Evolutionary conservation across 2,113 vertebrate species (phyloP), one percentile per base, ranked within the genome.

Genomic region (Buteo buteo): DNA sequence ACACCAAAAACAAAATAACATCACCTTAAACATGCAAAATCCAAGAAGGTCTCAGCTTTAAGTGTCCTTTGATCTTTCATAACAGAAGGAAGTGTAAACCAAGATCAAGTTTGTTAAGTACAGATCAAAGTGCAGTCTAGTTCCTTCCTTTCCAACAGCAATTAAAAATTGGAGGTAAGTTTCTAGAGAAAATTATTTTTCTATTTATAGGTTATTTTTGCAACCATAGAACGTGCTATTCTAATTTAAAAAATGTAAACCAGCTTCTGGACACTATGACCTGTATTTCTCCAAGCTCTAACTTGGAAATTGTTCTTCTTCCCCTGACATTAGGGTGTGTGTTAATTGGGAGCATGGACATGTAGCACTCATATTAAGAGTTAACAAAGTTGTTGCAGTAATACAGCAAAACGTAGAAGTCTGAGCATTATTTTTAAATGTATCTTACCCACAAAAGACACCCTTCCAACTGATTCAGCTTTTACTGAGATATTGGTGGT

Each of bases 21-120:
- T 83, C 67, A 81, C 66, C 81, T 95, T 82, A 86, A 93, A 74
- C 80, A 90, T 79, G 88, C 74, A 87, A 79, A 94, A 88, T 26
- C 70, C 54, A 86, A 94, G 61, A 70, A 49, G 67, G 67, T 64
- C 71, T 81, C 54, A 50, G 81, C 81, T 96, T 82, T 20, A 94
- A 64, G 72, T 71, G 14, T 49, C 58, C 76, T 83, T 97, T 96
- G 95, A 97, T 97, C 94, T 90, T 52, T 16, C 42, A 36, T 74
- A 94, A 90, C 79, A 88, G 72, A 82, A 95, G 96, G 96, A 97
- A 97, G 50, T 77, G 24, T 72, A 94, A 96, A 97, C 82, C 91
- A 80, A 88, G 76, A 92, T 92, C 67, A 58, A 52, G 62, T 92
- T 94, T 95, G 77, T 86, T 94, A 86, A 71, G 55, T 42, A 70